These are phyloP conservation scores for Chromobotia macracanthus DNA, from an alignment of 2,797 vertebrate species.

Conservation along the genomic window DNA sequence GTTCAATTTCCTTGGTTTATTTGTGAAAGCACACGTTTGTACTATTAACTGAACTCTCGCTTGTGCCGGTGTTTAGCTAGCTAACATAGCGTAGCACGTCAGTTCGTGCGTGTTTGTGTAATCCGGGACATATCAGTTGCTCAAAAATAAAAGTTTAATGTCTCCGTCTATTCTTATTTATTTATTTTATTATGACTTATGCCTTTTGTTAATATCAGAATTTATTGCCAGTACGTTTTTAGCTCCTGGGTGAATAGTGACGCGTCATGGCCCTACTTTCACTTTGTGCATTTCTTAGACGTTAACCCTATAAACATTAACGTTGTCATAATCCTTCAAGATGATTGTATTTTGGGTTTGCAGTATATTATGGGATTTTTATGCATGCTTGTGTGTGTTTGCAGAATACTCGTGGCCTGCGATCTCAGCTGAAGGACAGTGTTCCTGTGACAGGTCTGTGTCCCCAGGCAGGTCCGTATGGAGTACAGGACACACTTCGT, in stretches of 20 bases:
- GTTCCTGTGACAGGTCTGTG: conserved; percentile 85
- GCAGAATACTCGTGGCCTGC: conserved; percentile 86
- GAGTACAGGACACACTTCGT: conserved; percentile 85
- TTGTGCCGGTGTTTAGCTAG: neutral
- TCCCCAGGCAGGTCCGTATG: conserved; percentile 81
- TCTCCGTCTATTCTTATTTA: neutral
- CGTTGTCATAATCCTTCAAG: neutral
- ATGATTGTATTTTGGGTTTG: neutral
- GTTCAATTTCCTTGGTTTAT: neutral
- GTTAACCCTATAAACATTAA: neutral
- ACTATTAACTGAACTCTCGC: neutral
- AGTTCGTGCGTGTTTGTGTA: neutral
- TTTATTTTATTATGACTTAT: too few relatives aligned
- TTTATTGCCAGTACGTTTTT: neutral
- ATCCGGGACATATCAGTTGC: neutral
- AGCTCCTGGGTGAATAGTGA: conserved; percentile 36
- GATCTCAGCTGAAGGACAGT: conserved; percentile 88
- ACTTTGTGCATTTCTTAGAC: conserved; percentile 22
- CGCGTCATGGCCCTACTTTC: conserved; percentile 57
- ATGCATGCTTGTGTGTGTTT: neutral
- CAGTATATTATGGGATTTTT: too few relatives aligned
- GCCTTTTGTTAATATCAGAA: fast-evolving
- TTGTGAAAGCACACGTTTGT: neutral
- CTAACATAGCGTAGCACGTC: neutral
- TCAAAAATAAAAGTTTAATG: neutral